Evolutionary conservation across 2,888 invertebrate species (phyloP).

Genomic region (Volucella zonaria): DNA sequence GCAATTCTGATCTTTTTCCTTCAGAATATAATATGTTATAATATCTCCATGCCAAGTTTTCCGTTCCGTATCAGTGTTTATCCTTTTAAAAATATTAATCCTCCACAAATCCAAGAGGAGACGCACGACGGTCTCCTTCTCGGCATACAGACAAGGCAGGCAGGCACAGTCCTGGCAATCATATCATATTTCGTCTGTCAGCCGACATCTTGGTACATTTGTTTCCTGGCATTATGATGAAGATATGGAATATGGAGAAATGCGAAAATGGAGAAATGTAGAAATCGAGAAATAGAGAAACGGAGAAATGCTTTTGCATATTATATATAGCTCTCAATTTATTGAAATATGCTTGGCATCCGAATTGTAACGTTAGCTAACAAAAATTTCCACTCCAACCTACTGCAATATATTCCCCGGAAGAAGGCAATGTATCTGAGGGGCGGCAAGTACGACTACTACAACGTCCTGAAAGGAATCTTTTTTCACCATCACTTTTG

Average conservation of each 20-base stretch:
- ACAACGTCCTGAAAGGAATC: slow-evolving; percentile 11
- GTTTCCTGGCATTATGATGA: slow-evolving; percentile 56
- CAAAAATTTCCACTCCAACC: slow-evolving; percentile 19
- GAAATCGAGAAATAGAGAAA: neutral
- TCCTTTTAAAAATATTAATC: slow-evolving; percentile 73
- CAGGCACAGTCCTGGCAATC: slow-evolving; percentile 51
- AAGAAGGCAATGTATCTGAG: neutral
- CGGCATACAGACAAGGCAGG: slow-evolving; percentile 23
- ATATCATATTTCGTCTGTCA: slow-evolving; percentile 68
- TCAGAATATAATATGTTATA: neutral
- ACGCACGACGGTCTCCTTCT: slow-evolving; percentile 13
- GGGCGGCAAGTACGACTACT: neutral
- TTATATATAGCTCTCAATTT: slow-evolving; percentile 72
- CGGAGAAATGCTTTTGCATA: slow-evolving; percentile 58
- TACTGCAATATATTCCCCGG: neutral
- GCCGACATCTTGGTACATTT: slow-evolving; percentile 73
- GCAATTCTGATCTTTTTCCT: slow-evolving; percentile 47
- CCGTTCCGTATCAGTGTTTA: slow-evolving; percentile 52
- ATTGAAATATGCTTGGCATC: slow-evolving; percentile 72
- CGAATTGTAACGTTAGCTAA: slow-evolving; percentile 53
- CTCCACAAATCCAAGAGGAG: slow-evolving; percentile 46
- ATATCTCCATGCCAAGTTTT: neutral
- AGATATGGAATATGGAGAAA: slow-evolving; percentile 31
- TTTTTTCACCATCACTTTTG: slow-evolving; percentile 59
- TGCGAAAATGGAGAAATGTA: too few relatives aligned